These are phyloP conservation scores for Acanthoscelides obtectus DNA, from an alignment of 2,888 invertebrate species.

Conservation along the genomic window DNA sequence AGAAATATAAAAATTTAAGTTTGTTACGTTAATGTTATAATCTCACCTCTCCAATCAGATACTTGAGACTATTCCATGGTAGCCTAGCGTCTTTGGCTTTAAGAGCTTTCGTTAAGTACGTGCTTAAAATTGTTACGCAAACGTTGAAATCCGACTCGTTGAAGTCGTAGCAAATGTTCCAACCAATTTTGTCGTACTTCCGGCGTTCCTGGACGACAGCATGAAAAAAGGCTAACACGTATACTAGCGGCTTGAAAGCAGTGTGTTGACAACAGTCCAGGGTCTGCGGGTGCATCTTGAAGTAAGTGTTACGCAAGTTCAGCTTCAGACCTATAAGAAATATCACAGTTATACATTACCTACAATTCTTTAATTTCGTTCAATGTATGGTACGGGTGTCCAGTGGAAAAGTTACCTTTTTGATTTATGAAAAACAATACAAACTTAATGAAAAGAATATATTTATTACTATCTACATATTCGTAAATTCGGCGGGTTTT, in stretches of 20 bases:
- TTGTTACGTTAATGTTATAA: too few relatives aligned
- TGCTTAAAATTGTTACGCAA: constrained; percentile 78
- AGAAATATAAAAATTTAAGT: too few relatives aligned
- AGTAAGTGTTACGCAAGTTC: constrained; percentile 83
- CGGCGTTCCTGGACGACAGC: constrained; percentile 89
- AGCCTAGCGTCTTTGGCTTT: constrained; percentile 58
- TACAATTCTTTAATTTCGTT: too few relatives aligned
- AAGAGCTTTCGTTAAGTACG: constrained; percentile 72
- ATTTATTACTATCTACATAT: too few relatives aligned
- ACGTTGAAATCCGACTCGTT: constrained; percentile 90
- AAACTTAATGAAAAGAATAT: too few relatives aligned
- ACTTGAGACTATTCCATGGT: constrained; percentile 89
- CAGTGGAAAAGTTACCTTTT: too few relatives aligned
- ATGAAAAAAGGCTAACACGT: constrained; percentile 89
- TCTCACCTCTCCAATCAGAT: constrained; percentile 85
- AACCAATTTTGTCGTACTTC: constrained; percentile 91
- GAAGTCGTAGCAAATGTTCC: constrained; percentile 93
- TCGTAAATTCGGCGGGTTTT: too few relatives aligned
- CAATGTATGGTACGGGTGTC: too few relatives aligned
- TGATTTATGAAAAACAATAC: too few relatives aligned
- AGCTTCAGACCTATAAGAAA: constrained; percentile 65
- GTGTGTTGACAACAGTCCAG: constrained; percentile 71
- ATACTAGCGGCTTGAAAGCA: constrained; percentile 76
- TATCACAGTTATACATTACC: too few relatives aligned
- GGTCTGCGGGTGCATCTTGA: constrained; percentile 72